Evolutionary conservation across 2,797 vertebrate genomes (phyloP).

Genomic region (Sciurus vulgaris): DNA sequence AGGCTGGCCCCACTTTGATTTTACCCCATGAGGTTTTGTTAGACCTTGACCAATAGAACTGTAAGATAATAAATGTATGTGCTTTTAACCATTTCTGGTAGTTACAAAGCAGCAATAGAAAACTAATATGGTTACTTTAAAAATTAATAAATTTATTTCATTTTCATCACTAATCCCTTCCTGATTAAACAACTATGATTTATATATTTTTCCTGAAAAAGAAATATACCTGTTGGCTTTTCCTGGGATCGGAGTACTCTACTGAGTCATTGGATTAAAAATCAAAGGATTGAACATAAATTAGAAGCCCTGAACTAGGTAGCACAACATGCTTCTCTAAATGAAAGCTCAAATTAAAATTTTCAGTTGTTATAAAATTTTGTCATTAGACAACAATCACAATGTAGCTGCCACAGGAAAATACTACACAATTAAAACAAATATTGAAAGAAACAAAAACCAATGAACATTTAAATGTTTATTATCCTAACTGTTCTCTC

Average conservation of each 20-base stretch:
- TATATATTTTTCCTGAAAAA: constrained; percentile 32
- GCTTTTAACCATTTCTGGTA: neutral
- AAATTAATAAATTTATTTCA: neutral
- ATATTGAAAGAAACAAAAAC: constrained; percentile 5
- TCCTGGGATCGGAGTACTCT: neutral
- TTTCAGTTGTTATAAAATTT: neutral
- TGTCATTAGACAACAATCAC: neutral
- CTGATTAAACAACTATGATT: neutral
- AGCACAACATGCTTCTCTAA: neutral
- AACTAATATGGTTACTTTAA: neutral
- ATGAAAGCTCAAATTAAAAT: neutral
- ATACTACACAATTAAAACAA: constrained; percentile 3
- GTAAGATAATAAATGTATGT: neutral
- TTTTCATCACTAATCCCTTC: neutral
- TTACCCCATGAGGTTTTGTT: neutral
- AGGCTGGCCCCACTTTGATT: neutral
- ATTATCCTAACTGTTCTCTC: constrained; percentile 4
- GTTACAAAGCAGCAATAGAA: neutral
- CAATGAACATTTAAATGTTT: neutral
- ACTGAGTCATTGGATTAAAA: neutral
- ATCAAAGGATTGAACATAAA: neutral
- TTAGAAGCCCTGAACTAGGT: neutral
- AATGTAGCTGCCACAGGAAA: neutral
- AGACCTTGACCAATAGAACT: neutral
- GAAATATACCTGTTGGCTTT: neutral